Evolutionary conservation across 2,888 invertebrate genomes (phyloP), one percentile per base, ranked within the genome.

Genomic region (Nematopogon swammerdamellus): DNA sequence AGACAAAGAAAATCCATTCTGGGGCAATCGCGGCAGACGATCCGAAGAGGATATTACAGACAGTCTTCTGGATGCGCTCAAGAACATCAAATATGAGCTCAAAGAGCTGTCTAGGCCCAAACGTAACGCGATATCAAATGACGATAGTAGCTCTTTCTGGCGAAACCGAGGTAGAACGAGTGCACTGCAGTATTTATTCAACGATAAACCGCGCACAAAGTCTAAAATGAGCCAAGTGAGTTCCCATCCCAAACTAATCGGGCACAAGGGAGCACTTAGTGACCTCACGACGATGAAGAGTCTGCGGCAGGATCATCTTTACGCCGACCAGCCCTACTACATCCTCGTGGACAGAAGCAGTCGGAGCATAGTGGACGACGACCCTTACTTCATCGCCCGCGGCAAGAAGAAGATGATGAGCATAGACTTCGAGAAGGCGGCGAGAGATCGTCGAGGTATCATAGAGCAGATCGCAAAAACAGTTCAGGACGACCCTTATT

Each of bases 281-380:
- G 25, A 25, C 11, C 11, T 36, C 4, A 8, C 8, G 36, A 14
- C 36, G 6, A 36, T 14, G 25, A 36, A 14, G 11, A 36, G 36
- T 36, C 8, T 36, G 4, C 36, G 63, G 6, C 69, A 76, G 50
- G 73, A 70, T 44, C 67, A 67, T 55, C 67, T 83, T 36, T 82
- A 64, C 54, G 83, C 73, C 1, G 81, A 83, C 18, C 77, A 83
- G 59, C 84, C 84, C 0, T 69, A 68, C 51, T 84, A 75, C 63
- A 70, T 83, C 56, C 54, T 82, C 50, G 69, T 83, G 2, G 74
- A 75, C 49, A 71, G 75, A 55, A 71, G 68, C 51, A 68, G 76
- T 51, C 70, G 77, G 46, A 48, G 51, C 50, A 72, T 73, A 16
- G 74, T 25, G 1, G 75, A 76, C 60, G 67, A 70, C 6, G 79